A percentile compares a stretch with the other conserved stretches of the same genome.
Conservation (phyloP, 2,113 vertebrate genomes). For the Gallinago paraguaiae region DNA sequence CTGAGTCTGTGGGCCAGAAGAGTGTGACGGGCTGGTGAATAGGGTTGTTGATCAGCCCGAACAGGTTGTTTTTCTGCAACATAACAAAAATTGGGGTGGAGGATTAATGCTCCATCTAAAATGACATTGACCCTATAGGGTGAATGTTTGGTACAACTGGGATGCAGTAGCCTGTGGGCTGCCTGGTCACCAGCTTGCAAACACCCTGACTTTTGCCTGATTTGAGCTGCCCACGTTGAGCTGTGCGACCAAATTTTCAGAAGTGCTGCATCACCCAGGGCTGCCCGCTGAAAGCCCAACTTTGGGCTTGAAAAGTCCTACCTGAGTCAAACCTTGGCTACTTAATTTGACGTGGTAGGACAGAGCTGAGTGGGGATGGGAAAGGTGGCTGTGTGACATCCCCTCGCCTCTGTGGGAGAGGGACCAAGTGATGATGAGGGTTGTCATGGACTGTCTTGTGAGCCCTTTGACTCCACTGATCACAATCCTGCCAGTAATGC, state of each 20-base stretch:
- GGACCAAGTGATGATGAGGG: neutral
- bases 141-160: neutral
- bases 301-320: neutral
- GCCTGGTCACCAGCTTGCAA: neutral
- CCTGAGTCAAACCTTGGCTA: neutral
- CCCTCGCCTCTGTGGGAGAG: neutral
- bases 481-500: neutral
- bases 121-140: neutral
- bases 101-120: neutral
- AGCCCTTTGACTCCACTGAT: neutral
- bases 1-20: constrained; percentile 86
- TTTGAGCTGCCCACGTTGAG: neutral
- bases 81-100: neutral
- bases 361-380: neutral
- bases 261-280: neutral
- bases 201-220: neutral
- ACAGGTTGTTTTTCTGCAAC: constrained; percentile 84
- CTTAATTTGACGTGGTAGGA: neutral
- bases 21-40: constrained; percentile 84
- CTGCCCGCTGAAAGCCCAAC: neutral
- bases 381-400: neutral
- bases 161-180: neutral
- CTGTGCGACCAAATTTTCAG: neutral
- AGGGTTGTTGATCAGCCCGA: constrained; percentile 74
- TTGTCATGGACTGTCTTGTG: neutral